phyloP scores from a whole-genome alignment of 2,888 invertebrate species.

The Lomographa bimaculata region DNA sequence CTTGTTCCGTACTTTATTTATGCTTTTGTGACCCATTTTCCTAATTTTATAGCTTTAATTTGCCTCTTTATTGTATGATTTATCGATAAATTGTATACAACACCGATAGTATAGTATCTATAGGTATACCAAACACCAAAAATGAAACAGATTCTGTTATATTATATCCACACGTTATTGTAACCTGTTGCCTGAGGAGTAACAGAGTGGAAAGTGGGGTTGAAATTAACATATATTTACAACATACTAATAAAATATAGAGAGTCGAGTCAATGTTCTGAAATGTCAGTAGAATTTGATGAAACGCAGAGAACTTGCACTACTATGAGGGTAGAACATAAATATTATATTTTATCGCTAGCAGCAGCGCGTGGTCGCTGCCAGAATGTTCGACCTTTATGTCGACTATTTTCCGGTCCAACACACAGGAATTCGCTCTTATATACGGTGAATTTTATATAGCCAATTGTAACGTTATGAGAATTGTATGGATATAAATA shows the following conservation, averaged over 20 bases:
- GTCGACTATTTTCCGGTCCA: constrained; percentile 78
- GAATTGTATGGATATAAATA: no score
- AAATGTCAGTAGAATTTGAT: constrained; percentile 9
- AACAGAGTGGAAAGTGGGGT: no score
- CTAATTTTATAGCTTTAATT: constrained; percentile 21
- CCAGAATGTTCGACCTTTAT: constrained; percentile 74
- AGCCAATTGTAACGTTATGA: no score
- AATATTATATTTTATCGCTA: constrained; percentile 64
- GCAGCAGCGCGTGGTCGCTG: constrained; percentile 59
- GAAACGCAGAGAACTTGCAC: constrained; percentile 10
- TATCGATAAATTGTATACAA: not conserved
- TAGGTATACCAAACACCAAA: no score
- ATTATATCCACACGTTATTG: no score
- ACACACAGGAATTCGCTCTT: constrained; percentile 70
- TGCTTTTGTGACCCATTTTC: constrained; percentile 30
- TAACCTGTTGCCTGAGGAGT: no score
- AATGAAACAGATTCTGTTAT: no score
- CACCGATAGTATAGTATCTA: no score
- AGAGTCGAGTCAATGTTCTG: not conserved
- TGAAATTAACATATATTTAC: no score
- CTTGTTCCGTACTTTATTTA: constrained; percentile 71
- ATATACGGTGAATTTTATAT: constrained; percentile 63
- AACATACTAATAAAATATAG: no score
- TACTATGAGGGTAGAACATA: constrained; percentile 20
- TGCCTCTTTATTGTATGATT: constrained; percentile 8